A percentile compares a stretch with the other conserved stretches of the same genome.
These are phyloP conservation scores for Neotoma lepida DNA, from an alignment of 2,113 vertebrate species.

Conservation along the genomic window DNA sequence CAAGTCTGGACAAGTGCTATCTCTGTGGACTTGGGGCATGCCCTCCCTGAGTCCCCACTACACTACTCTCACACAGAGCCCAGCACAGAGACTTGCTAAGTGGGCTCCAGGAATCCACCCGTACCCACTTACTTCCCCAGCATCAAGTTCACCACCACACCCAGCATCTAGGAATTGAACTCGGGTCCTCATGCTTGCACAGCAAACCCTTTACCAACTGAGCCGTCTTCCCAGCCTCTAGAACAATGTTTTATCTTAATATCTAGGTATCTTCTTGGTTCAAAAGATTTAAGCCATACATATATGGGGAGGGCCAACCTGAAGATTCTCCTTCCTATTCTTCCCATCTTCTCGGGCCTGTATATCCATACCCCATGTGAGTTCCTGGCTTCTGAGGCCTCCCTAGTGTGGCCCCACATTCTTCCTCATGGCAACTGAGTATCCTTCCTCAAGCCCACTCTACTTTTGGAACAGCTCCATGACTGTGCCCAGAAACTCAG, in stretches of 20 bases:
- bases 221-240: neutral
- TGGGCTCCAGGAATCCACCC: neutral
- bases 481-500: neutral
- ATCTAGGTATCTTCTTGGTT: neutral
- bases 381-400: neutral
- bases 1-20: neutral
- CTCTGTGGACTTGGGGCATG: rapidly evolving
- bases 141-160: neutral
- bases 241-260: neutral
- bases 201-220: neutral
- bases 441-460: neutral
- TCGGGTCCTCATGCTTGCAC: neutral
- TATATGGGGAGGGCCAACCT: rapidly evolving
- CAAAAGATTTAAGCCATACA: neutral
- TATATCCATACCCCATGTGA: neutral
- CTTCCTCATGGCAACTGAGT: neutral
- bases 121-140: neutral
- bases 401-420: neutral
- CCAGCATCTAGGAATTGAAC: neutral
- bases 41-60: neutral
- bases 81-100: neutral
- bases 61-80: neutral
- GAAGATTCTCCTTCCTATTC: neutral
- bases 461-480: neutral
- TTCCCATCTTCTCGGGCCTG: neutral